phyloP scores from a whole-genome alignment of 2,113 vertebrate species.

The Oryzias javanicus region DNA sequence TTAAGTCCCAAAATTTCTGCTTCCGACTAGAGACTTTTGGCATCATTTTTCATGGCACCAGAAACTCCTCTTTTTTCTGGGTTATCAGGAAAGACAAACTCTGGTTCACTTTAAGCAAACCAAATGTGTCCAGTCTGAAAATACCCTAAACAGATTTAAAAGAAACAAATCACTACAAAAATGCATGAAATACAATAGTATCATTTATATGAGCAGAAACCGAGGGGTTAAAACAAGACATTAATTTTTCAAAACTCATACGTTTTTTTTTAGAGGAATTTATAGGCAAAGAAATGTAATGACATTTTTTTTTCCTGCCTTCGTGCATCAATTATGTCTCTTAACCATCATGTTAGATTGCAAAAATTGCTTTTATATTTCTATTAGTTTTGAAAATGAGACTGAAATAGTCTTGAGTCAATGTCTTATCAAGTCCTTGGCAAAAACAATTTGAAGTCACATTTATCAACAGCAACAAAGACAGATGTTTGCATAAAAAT shows the following conservation, averaged over 20 bases:
- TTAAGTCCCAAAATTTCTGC: no score
- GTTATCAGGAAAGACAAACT: no score
- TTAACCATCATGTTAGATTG: slow-evolving; percentile 13
- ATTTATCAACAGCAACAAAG: slow-evolving; percentile 2
- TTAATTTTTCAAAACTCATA: no score
- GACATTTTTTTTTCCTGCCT: slow-evolving; percentile 30
- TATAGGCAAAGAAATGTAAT: slow-evolving; percentile 14
- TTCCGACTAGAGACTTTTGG: no score
- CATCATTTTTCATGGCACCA: no score
- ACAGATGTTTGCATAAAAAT: slow-evolving; percentile 15
- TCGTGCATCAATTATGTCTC: slow-evolving; percentile 37
- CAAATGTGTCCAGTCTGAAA: no score
- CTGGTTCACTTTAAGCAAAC: no score
- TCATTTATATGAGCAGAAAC: not conserved
- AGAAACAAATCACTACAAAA: not conserved
- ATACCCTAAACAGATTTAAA: slow-evolving; percentile 3
- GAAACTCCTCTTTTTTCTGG: no score
- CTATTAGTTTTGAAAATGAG: slow-evolving; percentile 7
- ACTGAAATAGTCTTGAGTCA: not conserved
- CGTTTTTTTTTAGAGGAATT: no score
- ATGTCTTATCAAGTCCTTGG: not conserved
- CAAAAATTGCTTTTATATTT: slow-evolving; percentile 22
- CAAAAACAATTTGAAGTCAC: not conserved
- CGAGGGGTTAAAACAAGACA: not conserved
- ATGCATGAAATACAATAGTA: not conserved